phyloP scores from a whole-genome alignment of 2,888 invertebrate genomes.

The Acronicta aceris region DNA sequence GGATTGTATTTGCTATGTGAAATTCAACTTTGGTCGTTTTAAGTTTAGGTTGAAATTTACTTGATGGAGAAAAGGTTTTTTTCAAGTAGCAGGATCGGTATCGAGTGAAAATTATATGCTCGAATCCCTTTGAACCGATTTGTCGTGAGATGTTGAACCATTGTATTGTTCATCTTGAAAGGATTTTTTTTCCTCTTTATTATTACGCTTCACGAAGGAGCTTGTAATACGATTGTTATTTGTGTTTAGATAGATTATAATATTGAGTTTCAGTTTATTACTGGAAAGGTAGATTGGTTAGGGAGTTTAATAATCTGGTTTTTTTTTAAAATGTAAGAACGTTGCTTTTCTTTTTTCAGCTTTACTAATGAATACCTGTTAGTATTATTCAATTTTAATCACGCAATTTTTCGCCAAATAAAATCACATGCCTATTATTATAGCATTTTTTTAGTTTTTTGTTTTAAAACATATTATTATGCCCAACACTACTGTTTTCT shows the following conservation, averaged over 20 bases:
- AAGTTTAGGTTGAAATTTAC: slow-evolving; percentile 30
- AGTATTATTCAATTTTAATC: too few relatives aligned
- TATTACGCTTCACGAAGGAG: slow-evolving; percentile 72
- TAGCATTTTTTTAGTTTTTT: too few relatives aligned
- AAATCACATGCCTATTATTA: too few relatives aligned
- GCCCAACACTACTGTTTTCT: too few relatives aligned
- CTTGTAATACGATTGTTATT: slow-evolving; percentile 67
- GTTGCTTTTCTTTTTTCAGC: too few relatives aligned
- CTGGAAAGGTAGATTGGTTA: slow-evolving; percentile 16
- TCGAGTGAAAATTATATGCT: slow-evolving; percentile 80
- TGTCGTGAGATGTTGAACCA: slow-evolving; percentile 64
- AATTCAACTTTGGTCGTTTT: background rate
- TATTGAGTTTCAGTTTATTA: slow-evolving; percentile 44
- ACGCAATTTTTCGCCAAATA: too few relatives aligned
- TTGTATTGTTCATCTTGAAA: slow-evolving; percentile 84
- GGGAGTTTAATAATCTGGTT: slow-evolving; percentile 6
- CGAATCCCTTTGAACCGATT: slow-evolving; percentile 81
- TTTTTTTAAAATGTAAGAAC: too few relatives aligned
- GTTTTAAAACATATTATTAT: too few relatives aligned
- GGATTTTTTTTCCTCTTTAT: slow-evolving; percentile 76
- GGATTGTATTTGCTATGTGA: background rate
- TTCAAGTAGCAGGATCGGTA: slow-evolving; percentile 76
- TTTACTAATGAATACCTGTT: too few relatives aligned
- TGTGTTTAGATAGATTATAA: slow-evolving; percentile 58
- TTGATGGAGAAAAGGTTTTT: slow-evolving; percentile 52